A percentile compares a stretch with the other conserved stretches of the same genome.
Conservation (phyloP, 2,888 invertebrate species). For the Lamellibrachia satsuma region DNA sequence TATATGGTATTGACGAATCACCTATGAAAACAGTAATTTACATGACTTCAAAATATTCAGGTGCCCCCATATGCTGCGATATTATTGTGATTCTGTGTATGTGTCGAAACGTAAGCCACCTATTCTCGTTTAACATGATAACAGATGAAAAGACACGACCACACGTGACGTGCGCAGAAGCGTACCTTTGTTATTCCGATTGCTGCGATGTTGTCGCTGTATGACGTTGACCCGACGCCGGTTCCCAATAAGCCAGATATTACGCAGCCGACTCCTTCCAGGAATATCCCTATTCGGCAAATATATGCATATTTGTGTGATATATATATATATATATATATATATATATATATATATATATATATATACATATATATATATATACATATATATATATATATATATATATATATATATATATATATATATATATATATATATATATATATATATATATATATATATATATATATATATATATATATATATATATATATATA, state of each 20-base stretch:
- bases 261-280: constrained; percentile 85
- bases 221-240: constrained; percentile 88
- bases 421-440: not conserved
- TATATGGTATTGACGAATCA: too few species aligned
- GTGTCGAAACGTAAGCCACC: too few species aligned
- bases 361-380: not conserved
- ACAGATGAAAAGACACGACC: too few species aligned
- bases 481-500: not conserved
- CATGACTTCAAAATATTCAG: too few species aligned
- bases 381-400: too few species aligned
- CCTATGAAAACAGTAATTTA: too few species aligned
- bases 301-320: not conserved
- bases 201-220: constrained; percentile 89
- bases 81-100: too few species aligned
- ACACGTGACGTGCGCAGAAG: not conserved
- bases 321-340: not conserved
- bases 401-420: too few species aligned
- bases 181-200: constrained; percentile 84
- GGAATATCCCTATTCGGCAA: constrained; percentile 65
- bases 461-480: not conserved
- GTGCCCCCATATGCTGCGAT: too few species aligned
- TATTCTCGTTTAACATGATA: too few species aligned
- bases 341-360: not conserved
- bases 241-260: constrained; percentile 86
- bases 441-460: not conserved